phyloP scores from a whole-genome alignment of 2,113 vertebrate genomes.

The Parotia lawesii region DNA sequence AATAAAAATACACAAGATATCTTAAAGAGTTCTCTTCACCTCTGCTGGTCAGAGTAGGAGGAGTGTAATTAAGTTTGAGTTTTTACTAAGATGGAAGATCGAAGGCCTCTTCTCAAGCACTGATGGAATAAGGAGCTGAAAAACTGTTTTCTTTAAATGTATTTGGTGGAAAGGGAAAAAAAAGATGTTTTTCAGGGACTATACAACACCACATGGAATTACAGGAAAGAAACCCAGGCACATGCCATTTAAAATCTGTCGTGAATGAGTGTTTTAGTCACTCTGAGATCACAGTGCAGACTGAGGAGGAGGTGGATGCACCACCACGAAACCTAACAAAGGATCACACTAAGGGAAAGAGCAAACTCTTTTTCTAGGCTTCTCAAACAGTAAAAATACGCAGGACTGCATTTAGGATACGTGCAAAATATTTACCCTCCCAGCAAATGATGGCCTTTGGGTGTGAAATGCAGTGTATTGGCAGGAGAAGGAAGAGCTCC shows the following conservation, averaged over 20 bases:
- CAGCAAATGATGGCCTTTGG: neutral
- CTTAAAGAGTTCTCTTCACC: neutral
- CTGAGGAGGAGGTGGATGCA: neutral
- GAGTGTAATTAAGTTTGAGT: neutral
- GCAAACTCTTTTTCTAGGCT: neutral
- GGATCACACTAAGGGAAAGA: neutral
- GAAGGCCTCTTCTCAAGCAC: neutral
- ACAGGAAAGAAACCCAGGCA: neutral
- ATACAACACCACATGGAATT: neutral
- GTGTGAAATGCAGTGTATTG: neutral
- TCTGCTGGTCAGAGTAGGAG: neutral
- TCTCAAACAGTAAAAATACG: neutral
- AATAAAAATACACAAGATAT: neutral
- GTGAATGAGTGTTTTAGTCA: neutral
- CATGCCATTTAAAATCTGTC: neutral
- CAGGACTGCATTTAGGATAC: neutral
- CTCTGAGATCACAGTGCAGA: neutral
- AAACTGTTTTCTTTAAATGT: neutral
- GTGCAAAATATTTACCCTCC: neutral
- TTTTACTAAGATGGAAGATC: neutral
- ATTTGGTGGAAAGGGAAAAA: neutral
- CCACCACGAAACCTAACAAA: neutral
- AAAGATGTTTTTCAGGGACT: neutral
- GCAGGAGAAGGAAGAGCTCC: neutral
- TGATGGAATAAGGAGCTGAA: neutral